phyloP scores from a whole-genome alignment of 2,113 vertebrate genomes.

The Zosterops borbonicus region DNA sequence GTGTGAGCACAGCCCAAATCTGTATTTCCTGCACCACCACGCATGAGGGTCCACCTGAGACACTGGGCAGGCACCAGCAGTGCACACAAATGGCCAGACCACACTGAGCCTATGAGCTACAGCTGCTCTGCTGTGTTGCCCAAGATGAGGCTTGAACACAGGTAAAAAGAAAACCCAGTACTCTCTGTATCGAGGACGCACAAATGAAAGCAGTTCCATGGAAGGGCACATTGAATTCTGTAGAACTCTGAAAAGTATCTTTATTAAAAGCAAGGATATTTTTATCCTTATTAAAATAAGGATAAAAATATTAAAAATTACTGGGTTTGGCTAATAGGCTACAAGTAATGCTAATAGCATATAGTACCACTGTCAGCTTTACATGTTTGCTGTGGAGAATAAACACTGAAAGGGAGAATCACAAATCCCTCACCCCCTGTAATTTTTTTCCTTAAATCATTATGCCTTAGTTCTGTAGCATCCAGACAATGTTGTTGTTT shows the following conservation, averaged over 20 bases:
- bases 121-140: not conserved
- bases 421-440: not conserved
- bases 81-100: rapidly evolving
- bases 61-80: not conserved
- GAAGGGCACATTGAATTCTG: not conserved
- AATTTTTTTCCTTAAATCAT: not conserved
- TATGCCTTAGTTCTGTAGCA: not conserved
- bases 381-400: not conserved
- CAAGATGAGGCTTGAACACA: not conserved
- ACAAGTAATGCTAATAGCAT: not conserved
- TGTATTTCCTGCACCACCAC: not conserved
- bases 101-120: rapidly evolving
- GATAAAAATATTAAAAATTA: not conserved
- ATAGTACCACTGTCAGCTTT: not conserved
- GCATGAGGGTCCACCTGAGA: rapidly evolving
- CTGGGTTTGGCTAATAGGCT: not conserved
- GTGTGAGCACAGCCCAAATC: rapidly evolving
- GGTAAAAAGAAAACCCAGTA: not conserved
- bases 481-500: rapidly evolving
- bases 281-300: not conserved
- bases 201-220: not conserved
- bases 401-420: not conserved
- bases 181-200: rapidly evolving
- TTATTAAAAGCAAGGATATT: not conserved
- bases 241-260: not conserved